A percentile compares a stretch with the other conserved stretches of the same genome.
phyloP scores from a whole-genome alignment of 2,888 invertebrate genomes.

The Hydrotaea cyrtoneurina region DNA sequence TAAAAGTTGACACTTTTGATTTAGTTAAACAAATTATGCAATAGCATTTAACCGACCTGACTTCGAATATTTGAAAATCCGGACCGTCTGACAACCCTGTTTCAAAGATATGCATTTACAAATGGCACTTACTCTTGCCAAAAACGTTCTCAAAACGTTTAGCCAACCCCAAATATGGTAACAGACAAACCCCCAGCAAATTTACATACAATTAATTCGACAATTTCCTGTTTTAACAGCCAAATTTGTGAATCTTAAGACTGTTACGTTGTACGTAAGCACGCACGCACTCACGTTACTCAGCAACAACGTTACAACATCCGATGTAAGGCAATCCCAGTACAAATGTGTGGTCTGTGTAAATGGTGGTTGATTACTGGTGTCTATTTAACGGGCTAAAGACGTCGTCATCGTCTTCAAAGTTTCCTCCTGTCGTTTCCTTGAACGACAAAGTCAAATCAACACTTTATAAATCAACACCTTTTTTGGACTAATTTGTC shows the following conservation, averaged over 20 bases:
- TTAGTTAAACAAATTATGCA: too few relatives aligned
- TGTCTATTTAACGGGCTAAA: neutral
- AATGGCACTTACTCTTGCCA: constrained; percentile 15
- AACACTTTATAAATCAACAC: constrained; percentile 55
- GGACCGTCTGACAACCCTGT: too few relatives aligned
- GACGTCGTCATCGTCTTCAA: neutral
- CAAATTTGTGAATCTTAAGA: constrained; percentile 49
- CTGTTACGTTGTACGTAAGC: neutral
- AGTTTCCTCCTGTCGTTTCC: neutral
- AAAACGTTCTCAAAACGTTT: neutral
- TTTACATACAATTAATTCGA: constrained; percentile 52
- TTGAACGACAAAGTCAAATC: constrained; percentile 41
- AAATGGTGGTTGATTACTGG: neutral
- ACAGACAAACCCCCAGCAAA: constrained; percentile 28
- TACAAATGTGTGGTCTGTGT: neutral
- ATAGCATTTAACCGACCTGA: too few relatives aligned
- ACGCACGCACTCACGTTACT: neutral
- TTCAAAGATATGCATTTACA: too few relatives aligned
- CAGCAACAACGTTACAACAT: neutral
- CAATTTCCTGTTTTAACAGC: constrained; percentile 45
- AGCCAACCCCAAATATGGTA: constrained; percentile 30
- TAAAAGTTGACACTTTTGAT: too few relatives aligned
- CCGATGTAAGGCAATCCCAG: neutral
- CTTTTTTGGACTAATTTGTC: constrained; percentile 44
- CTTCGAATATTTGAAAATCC: too few relatives aligned